Percentiles rank a stretch among this genome's conserved stretches.
Conservation (phyloP, 2,888 invertebrate genomes). For the Unio delphinus region DNA sequence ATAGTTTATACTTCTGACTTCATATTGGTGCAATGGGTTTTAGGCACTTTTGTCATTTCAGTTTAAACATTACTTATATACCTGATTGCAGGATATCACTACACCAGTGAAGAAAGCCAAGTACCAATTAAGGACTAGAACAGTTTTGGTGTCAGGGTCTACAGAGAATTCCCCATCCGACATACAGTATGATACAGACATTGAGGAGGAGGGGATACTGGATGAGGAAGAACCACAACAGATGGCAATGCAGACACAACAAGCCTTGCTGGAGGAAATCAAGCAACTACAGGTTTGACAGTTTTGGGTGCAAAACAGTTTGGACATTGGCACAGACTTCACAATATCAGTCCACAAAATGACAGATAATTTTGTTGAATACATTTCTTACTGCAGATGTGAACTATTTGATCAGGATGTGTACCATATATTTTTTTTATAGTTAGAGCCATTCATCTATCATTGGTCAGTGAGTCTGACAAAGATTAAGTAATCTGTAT, state of each 20-base stretch:
- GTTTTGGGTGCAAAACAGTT: too few relatives aligned
- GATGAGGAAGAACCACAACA: constrained; percentile 36
- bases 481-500: too few relatives aligned
- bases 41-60: too few relatives aligned
- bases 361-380: too few relatives aligned
- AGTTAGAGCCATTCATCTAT: too few relatives aligned
- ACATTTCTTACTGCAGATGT: too few relatives aligned
- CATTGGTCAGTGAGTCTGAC: too few relatives aligned
- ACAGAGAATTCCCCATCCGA: constrained; percentile 3
- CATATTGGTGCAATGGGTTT: too few relatives aligned
- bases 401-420: too few relatives aligned
- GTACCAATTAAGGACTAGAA: constrained; percentile 47
- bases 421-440: too few relatives aligned
- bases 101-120: constrained; percentile 53
- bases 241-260: constrained; percentile 47
- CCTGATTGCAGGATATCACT: constrained; percentile 54
- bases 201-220: constrained; percentile 33
- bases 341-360: background rate
- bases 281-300: constrained; percentile 47
- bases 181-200: constrained; percentile 4
- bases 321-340: background rate
- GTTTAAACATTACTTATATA: too few relatives aligned
- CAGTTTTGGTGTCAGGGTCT: constrained; percentile 18
- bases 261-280: constrained; percentile 56
- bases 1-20: too few relatives aligned